These are phyloP conservation scores for Andricus quercusramuli DNA, from an alignment of 2,888 invertebrate species.

Conservation along the genomic window DNA sequence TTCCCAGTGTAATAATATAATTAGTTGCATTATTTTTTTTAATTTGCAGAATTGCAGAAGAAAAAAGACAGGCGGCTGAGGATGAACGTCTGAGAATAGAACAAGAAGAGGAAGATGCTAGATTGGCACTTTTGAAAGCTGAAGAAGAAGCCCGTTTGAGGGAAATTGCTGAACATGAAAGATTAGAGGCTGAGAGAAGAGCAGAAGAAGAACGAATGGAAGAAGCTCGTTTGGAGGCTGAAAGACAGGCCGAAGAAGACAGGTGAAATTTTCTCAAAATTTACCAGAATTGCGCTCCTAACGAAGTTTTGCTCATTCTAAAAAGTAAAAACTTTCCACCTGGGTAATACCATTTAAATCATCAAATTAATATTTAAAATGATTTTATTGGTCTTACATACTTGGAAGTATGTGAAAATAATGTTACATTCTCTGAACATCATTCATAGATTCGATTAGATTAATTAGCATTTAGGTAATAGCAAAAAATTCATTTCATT, in stretches of 20 bases:
- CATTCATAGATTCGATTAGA: slow-evolving; percentile 21
- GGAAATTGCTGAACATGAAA: slow-evolving; percentile 79
- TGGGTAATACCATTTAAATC: background rate
- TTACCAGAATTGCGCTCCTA: slow-evolving; percentile 64
- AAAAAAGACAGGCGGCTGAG: slow-evolving; percentile 68
- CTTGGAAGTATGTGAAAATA: background rate
- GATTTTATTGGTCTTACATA: background rate
- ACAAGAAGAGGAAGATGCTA: slow-evolving; percentile 68
- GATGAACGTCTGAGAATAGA: slow-evolving; percentile 65
- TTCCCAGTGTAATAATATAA: no score
- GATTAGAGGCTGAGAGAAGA: slow-evolving; percentile 80
- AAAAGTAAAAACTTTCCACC: background rate
- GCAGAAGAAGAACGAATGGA: slow-evolving; percentile 77
- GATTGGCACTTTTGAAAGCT: slow-evolving; percentile 67
- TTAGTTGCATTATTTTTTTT: background rate
- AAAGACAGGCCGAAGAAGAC: slow-evolving; percentile 63
- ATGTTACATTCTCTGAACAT: slow-evolving; percentile 6
- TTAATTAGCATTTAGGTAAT: slow-evolving; percentile 12
- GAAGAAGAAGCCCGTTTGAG: slow-evolving; percentile 79
- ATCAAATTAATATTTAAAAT: background rate
- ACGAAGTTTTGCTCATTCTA: slow-evolving; percentile 14
- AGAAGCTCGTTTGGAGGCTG: slow-evolving; percentile 60
- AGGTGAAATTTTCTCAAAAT: slow-evolving; percentile 65
- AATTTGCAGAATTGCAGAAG: slow-evolving; percentile 69
- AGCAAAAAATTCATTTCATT: slow-evolving; percentile 8